phyloP scores from a whole-genome alignment of 2,113 vertebrate species.

The Corythoichthys haematopterus region DNA sequence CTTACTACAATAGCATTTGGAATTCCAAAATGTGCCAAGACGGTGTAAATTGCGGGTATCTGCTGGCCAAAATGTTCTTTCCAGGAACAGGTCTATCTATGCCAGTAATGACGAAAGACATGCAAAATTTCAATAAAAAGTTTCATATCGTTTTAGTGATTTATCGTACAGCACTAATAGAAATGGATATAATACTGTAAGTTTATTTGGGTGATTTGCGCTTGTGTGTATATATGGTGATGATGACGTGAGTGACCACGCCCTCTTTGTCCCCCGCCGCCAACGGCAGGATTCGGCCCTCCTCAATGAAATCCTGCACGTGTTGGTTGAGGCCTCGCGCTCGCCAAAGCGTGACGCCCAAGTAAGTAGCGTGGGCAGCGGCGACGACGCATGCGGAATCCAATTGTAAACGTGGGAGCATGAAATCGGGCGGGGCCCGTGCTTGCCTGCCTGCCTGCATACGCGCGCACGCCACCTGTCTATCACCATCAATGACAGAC shows the following conservation, averaged over 20 bases:
- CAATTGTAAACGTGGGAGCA: conserved; percentile 41
- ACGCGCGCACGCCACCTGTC: not conserved
- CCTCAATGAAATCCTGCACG: conserved; percentile 76
- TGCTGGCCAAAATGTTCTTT: too few relatives aligned
- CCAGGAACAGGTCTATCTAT: too few relatives aligned
- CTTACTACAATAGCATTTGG: too few relatives aligned
- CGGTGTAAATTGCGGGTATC: too few relatives aligned
- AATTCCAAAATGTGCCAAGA: too few relatives aligned
- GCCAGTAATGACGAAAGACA: too few relatives aligned
- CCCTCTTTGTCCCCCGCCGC: conserved; percentile 40
- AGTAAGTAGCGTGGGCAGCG: conserved; percentile 70
- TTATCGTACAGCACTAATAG: too few relatives aligned
- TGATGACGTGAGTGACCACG: conserved; percentile 34
- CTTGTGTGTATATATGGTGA: not conserved
- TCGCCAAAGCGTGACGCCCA: conserved; percentile 45
- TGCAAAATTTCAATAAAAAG: too few relatives aligned
- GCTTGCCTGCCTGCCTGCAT: conserved; percentile 11
- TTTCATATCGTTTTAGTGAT: too few relatives aligned
- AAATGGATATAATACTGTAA: too few relatives aligned
- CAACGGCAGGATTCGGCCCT: conserved; percentile 72
- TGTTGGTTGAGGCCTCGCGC: conserved; percentile 63
- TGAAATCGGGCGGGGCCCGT: conserved; percentile 10
- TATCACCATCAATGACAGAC: too few relatives aligned
- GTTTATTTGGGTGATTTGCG: not conserved
- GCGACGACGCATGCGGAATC: conserved; percentile 60